Evolutionary conservation across 2,888 invertebrate species (phyloP).

Genomic region (Eupithecia subfuscata): DNA sequence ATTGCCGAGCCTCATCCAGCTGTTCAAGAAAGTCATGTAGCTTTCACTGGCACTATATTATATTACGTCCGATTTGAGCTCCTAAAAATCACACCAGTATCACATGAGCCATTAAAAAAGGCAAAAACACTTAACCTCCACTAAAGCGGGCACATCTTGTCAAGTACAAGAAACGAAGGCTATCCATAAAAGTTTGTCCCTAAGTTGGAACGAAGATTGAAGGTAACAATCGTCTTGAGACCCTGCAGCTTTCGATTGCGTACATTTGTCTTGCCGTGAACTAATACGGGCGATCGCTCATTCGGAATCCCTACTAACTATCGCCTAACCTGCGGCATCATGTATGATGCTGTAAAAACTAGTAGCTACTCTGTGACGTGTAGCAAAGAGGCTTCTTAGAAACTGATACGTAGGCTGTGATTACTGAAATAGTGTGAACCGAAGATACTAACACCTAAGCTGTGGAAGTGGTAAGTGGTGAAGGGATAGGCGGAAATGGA

Average conservation of each 20-base stretch:
- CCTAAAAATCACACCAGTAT: slow-evolving; percentile 5
- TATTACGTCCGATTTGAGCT: not conserved
- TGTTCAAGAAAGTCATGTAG: not conserved
- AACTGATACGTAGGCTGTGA: not conserved
- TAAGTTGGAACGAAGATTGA: slow-evolving; percentile 43
- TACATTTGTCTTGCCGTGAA: slow-evolving; percentile 40
- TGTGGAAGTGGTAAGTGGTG: slow-evolving; percentile 26
- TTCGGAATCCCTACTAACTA: slow-evolving; percentile 28
- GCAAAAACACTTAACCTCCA: slow-evolving; percentile 29
- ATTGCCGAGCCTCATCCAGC: not conserved
- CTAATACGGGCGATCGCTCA: slow-evolving; percentile 39
- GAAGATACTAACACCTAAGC: slow-evolving; percentile 1
- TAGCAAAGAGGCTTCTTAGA: not conserved
- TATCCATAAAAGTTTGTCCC: slow-evolving; percentile 41
- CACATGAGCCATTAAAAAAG: slow-evolving; percentile 14
- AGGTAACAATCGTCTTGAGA: slow-evolving; percentile 40
- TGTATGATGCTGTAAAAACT: not conserved
- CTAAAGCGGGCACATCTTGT: slow-evolving; percentile 33
- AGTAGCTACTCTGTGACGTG: not conserved
- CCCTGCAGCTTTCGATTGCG: slow-evolving; percentile 38
- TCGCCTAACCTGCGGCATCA: slow-evolving; percentile 11
- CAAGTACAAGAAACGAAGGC: slow-evolving; percentile 37
- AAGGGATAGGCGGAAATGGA: slow-evolving; percentile 27
- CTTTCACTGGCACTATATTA: not conserved
- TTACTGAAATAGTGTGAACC: not conserved